Percentiles rank a stretch among this genome's conserved stretches.
Evolutionary conservation across 2,888 invertebrate species (phyloP).

Genomic region (Trissolcus japonicus): DNA sequence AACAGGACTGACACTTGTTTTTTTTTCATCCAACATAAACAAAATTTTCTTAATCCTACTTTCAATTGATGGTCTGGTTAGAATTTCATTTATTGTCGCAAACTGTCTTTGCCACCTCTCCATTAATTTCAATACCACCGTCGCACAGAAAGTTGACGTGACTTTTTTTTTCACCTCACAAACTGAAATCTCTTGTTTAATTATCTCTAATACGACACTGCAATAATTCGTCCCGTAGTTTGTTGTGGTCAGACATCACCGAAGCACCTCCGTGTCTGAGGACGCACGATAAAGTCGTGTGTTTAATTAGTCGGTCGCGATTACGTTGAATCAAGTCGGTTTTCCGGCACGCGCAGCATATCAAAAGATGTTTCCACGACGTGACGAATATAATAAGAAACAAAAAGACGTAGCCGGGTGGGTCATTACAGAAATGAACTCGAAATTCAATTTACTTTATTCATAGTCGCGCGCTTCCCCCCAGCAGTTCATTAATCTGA

Average conservation of each 20-base stretch:
- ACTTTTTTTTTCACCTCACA: not conserved
- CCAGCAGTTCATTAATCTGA: slow-evolving; percentile 10
- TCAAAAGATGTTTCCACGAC: slow-evolving; percentile 36
- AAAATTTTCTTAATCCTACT: too few relatives aligned
- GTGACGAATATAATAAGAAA: slow-evolving; percentile 45
- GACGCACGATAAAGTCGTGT: slow-evolving; percentile 22
- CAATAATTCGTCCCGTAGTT: slow-evolving; percentile 10
- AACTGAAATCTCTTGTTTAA: slow-evolving; percentile 7
- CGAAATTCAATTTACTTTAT: slow-evolving; percentile 34
- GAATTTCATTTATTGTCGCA: slow-evolving; percentile 6
- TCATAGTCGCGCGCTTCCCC: slow-evolving; percentile 27
- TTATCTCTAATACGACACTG: slow-evolving; percentile 7
- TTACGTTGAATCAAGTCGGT: slow-evolving; percentile 15
- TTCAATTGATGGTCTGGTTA: slow-evolving; percentile 5
- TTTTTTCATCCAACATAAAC: too few relatives aligned
- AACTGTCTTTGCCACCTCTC: slow-evolving; percentile 3
- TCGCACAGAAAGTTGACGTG: not conserved
- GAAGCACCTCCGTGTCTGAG: not conserved
- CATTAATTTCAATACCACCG: slow-evolving; percentile 8
- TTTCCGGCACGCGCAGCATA: slow-evolving; percentile 32
- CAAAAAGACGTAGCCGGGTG: slow-evolving; percentile 17
- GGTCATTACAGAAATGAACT: slow-evolving; percentile 33
- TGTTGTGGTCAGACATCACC: not conserved
- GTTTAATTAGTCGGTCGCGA: slow-evolving; percentile 33
- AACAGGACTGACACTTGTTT: not conserved